Evolutionary conservation across 2,888 invertebrate species (phyloP), one percentile per base, ranked within the genome.

Genomic region (Agrochola litura): DNA sequence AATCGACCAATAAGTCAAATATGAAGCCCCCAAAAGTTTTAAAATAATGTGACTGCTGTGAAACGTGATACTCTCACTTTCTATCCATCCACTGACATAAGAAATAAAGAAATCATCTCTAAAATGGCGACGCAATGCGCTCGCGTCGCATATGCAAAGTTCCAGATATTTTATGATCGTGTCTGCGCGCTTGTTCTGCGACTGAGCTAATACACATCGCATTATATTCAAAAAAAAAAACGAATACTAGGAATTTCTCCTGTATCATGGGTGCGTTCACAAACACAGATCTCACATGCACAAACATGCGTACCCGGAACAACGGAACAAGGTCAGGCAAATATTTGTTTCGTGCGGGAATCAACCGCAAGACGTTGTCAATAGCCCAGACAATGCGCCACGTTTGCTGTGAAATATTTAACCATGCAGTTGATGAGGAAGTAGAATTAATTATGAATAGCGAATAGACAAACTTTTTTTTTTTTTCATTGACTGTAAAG

Each of bases 1-100:
- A 52, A 52, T 52, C 52, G 19, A 52, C 52, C 52, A 19, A 52
- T 19, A 52, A 52, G 19, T 3, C 6, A 75, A 66, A 54, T 70
- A 76, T 60, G 41, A 76, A 19, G 56, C 6, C 65, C 61, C 25
- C 43, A 61, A 73, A 60, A 58, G 25, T 60, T 69, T 49, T 25
- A 22, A 52, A 22, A 37, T 37, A 72, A 41, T 70, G 41, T n/a
- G 69, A 77, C 80, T 52, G 61, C n/a, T 60, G 56, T 71, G 80
- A 76, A 85, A 85, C 54, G 74, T 65, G 70, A 81, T 86, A 79
- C 74, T 67, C 19, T 54, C 73, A 85, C 86, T 87, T 87, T 85
- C 86, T 84, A 82, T 66, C 37, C n/a, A 66, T 70, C 46, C 16
- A 69, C 56, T 70, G 49, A 52, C 72, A 67, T 74, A 58, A 67